Conservation (phyloP, 37 sponge, comb jelly and placozoan species). For the Diacarnus erythraeanus region DNA sequence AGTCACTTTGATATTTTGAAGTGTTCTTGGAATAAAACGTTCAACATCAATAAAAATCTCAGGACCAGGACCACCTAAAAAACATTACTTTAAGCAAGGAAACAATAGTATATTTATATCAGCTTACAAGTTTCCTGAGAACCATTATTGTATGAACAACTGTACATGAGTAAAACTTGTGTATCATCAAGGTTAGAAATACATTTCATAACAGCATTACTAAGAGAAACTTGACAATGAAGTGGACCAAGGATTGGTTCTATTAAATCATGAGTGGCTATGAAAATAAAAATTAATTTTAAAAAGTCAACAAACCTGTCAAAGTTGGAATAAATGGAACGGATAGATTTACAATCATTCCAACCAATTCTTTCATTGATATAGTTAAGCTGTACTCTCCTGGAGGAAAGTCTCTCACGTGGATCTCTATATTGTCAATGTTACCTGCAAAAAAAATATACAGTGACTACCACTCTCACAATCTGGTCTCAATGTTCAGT, state of each 20-base stretch:
- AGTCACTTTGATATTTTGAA: background rate
- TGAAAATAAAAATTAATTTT: too few species aligned
- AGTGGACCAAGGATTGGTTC: background rate
- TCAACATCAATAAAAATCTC: background rate
- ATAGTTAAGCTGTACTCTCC: background rate
- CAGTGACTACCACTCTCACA: too few species aligned
- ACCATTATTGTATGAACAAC: background rate
- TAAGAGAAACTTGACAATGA: background rate
- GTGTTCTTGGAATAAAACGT: background rate
- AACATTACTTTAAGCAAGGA: background rate
- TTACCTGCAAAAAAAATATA: too few species aligned
- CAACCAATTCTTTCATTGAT: too few species aligned
- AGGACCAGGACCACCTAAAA: background rate
- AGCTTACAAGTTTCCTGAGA: constrained; percentile 1
- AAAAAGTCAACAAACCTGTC: too few species aligned
- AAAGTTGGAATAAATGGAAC: too few species aligned
- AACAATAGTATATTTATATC: background rate
- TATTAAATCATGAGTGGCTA: too few species aligned
- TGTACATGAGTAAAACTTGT: background rate
- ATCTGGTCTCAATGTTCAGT: too few species aligned
- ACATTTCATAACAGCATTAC: background rate
- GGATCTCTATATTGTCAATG: too few species aligned
- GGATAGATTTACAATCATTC: too few species aligned
- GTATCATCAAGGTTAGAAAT: background rate
- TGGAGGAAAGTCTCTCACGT: constrained; percentile 7